phyloP scores from a whole-genome alignment of 2,797 vertebrate species.

The Gastrophryne carolinensis region DNA sequence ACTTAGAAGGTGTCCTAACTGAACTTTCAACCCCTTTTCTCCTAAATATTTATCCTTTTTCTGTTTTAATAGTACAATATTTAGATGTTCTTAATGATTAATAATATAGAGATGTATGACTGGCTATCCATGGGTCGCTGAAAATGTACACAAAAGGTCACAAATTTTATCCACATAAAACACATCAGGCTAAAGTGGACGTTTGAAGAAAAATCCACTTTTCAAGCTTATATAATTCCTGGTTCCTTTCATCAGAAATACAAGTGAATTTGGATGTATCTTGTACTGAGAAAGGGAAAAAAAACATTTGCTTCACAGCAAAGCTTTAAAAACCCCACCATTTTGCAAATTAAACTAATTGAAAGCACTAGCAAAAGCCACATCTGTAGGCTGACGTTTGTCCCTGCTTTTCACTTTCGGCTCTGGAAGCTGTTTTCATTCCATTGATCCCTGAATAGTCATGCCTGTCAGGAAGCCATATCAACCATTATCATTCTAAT shows the following conservation, averaged over 20 bases:
- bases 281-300: slow-evolving; percentile 88
- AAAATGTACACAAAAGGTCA: slow-evolving; percentile 39
- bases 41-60: slow-evolving; percentile 37
- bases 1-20: slow-evolving; percentile 22
- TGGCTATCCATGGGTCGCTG: slow-evolving; percentile 22
- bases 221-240: neutral
- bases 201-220: slow-evolving; percentile 43
- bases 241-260: slow-evolving; percentile 68
- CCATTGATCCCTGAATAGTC: slow-evolving; percentile 99
- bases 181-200: slow-evolving; percentile 11
- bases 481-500: slow-evolving; percentile 99
- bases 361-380: slow-evolving; percentile 96
- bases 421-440: slow-evolving; percentile 83
- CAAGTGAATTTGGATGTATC: slow-evolving; percentile 86
- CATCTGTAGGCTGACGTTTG: slow-evolving; percentile 94
- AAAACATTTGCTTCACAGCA: slow-evolving; percentile 93
- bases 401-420: slow-evolving; percentile 83
- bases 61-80: slow-evolving; percentile 44
- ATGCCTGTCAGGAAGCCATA: slow-evolving; percentile 99
- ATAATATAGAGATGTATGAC: slow-evolving; percentile 38
- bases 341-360: slow-evolving; percentile 99
- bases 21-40: slow-evolving; percentile 43
- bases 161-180: slow-evolving; percentile 14
- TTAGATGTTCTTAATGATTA: slow-evolving; percentile 42
- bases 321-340: slow-evolving; percentile 94